Base-by-base conservation (phyloP, 2,888 invertebrate genomes). In the Auanema sp. region DNA sequence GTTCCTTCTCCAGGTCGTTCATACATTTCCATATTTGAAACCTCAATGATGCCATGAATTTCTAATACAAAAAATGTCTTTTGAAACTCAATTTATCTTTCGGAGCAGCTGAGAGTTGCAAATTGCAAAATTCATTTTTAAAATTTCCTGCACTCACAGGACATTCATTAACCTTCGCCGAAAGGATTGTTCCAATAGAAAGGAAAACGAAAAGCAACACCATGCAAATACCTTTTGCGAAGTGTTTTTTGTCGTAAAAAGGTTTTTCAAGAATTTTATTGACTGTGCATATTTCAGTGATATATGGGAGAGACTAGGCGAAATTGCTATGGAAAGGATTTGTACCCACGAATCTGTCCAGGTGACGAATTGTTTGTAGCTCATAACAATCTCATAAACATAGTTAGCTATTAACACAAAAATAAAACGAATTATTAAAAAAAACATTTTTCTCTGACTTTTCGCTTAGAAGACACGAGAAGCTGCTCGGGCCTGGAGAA, bases 291-390 rank as follows among this genome's bases (percentile, higher is more conserved):
- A 69, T 59, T 55, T 66, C 42, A 70, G 75, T 2, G 79, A 81
- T 44, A 78, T 83, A 43, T 82, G 81, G 82, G 82, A 82, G 65
- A 65, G 75, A 33, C 58, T 82, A 42, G 82, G 82, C 8, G 81
- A 82, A 60, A 79, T 82, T n/a, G 71, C 77, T 11, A 80, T 82
- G 79, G 81, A 82, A 67, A 77, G 76, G 43, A 68, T 76, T 54
- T 76, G 76, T 60, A 61, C 71, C 14, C 73, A 74, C 44, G 76
- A 76, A 58, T 64, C 66, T 3, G 71, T 74, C 23, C 63, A 66
- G 58, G 75, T 73, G 41, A 64, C 62, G 50, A 33, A 5, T 33
- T 33, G 33, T 33, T 33, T 33, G 33, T 33, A 33, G 25, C n/a
- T 55, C 41, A n/a, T 23, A 24, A 23, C n/a, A 52, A n/a, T 23